Evolutionary conservation across 2,888 invertebrate species (phyloP), one percentile per base, ranked within the genome.

Genomic region (Didymodactylos carnosus): DNA sequence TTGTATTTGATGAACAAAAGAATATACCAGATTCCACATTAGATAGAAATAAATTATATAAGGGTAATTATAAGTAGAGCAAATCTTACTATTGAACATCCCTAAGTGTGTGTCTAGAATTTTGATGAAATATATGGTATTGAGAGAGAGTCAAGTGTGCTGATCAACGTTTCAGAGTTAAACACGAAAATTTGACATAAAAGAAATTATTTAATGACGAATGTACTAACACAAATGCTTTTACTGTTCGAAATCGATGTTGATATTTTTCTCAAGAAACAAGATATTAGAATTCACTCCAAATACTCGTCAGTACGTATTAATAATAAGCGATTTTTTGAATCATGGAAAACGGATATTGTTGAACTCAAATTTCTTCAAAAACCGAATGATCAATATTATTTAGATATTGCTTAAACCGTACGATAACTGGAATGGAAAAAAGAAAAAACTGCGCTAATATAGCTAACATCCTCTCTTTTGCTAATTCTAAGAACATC

Each of bases 231-330:
- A 46, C n/a, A 46, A 16, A 16, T 16, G n/a, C 16, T n/a, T n/a
- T 7, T n/a, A 62, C 62, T 35, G 29, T 62, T 62, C 11, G 62
- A 35, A 35, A 62, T 62, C 2, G 35, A 35, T 1, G 62, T 62
- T 2, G 62, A 85, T 6, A 85, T 78, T 77, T 85, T 85, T 5
- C 85, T 85, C 14, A 84, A 78, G n/a, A 83, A 80, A 75, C 82
- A 82, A 29, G 83, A 80, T 75, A 82, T 84, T 11, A 84, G 85
- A 77, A 85, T 80, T n/a, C 85, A 77, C 78, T 84, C 83, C 76
- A 85, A 85, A 77, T 82, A 81, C 3, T 85, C 85, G 14, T 85
- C 85, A 70, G 84, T 82, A 77, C 83, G 84, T 27, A 85, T 82
- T 19, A 85, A 78, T 14, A 85, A 78, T 3, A 84, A 78, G 4